Conservation (phyloP, 2,888 invertebrate species). For the Chirona hameri region DNA sequence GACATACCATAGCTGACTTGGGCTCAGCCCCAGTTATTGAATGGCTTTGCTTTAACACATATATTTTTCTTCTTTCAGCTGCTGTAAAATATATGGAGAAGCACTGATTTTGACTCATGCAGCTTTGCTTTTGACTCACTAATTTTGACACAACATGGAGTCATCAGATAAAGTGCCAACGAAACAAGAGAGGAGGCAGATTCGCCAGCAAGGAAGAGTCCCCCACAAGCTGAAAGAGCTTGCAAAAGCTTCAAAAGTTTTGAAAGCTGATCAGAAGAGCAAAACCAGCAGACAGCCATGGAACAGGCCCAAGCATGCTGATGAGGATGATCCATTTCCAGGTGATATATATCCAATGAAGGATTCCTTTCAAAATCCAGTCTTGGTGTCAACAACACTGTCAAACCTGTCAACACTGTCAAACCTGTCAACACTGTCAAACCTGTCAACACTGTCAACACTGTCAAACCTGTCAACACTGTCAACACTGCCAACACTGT, state of each 20-base stretch:
- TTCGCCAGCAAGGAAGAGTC: not conserved
- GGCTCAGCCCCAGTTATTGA: too few relatives aligned
- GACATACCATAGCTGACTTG: too few relatives aligned
- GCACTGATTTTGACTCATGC: not conserved
- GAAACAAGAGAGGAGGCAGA: not conserved
- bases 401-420: too few relatives aligned
- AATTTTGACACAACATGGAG: not conserved
- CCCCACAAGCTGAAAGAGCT: not conserved
- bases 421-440: too few relatives aligned
- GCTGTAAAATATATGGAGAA: not conserved
- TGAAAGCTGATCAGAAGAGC: not conserved
- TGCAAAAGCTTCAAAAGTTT: not conserved
- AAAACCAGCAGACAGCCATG: not conserved
- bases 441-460: too few relatives aligned
- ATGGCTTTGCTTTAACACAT: too few relatives aligned
- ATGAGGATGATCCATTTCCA: slow-evolving; percentile 4
- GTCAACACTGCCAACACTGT: too few relatives aligned
- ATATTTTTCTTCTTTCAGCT: not conserved
- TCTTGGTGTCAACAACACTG: too few relatives aligned
- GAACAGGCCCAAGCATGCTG: not conserved
- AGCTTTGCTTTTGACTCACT: too few relatives aligned
- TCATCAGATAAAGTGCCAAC: not conserved
- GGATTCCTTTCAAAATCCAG: too few relatives aligned
- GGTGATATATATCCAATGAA: not conserved
- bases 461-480: too few relatives aligned